Base-by-base conservation (phyloP, 2,113 vertebrate species). In the human region DNA sequence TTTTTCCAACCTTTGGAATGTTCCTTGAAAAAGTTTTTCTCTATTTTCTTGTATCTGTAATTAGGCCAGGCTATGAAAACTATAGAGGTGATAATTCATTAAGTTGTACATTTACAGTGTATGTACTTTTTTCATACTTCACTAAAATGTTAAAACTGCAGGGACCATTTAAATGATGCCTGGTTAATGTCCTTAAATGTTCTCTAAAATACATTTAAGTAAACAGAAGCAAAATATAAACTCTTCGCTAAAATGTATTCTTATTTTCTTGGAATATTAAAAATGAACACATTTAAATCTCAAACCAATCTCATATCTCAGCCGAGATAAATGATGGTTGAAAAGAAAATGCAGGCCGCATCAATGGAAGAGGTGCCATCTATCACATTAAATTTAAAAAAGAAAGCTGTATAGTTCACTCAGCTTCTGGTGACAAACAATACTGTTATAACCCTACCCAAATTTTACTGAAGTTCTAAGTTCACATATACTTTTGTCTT, bases 211-310 rank as follows among this genome's bases (percentile, higher is more conserved):
- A 93, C 22, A 90, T 90, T 93, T 90, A 96, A 78, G 57, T 83
- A 78, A 92, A 45, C 17, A 93, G 68, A 86, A 95, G 40, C 40
- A 91, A 95, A 72, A 95, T 35, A 93, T 13, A 89, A 97, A 90
- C 81, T 66, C 38, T 61, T 83, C 16, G 87, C 20, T 82, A 23
- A 80, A 38, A 75, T 43, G 9, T 82, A 87, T 59, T 95, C 84
- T 90, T 81, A 90, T 80, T 88, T 93, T 84, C 82, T 95, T 66
- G 16, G 48, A 95, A 75, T 75, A 80, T 30, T 82, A 27, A 76
- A 87, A 82, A 88, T 6, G 16, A 95, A 88, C 55, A 75, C 64
- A 81, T 52, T 73, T 80, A 82, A 75, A 66, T 92, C 64, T n/a
- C 52, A 92, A 64, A 82, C 17, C 83, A 82, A 66, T 75, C 75